Percentiles rank a stretch among this genome's conserved stretches.
These are phyloP conservation scores for Opisthograptis luteolata DNA, from an alignment of 2,888 invertebrate genomes.

Conservation along the genomic window DNA sequence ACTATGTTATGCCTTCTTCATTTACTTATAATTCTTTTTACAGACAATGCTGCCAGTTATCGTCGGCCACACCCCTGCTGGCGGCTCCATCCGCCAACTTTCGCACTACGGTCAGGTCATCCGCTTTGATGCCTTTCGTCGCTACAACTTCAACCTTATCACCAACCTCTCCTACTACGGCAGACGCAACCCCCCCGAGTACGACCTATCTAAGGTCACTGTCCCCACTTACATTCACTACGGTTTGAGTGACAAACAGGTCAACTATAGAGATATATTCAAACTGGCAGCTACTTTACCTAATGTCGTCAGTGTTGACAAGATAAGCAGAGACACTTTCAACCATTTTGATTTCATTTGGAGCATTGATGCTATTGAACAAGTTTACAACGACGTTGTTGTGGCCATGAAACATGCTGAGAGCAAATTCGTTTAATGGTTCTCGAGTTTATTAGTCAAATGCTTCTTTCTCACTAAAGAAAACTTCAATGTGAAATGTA, in stretches of 20 bases:
- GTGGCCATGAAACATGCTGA: conserved; percentile 47
- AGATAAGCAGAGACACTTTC: conserved; percentile 42
- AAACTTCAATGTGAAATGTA: no score
- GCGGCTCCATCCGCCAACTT: conserved; percentile 56
- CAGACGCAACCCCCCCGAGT: conserved; percentile 47
- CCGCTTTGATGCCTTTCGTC: conserved; percentile 48
- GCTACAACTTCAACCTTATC: conserved; percentile 47
- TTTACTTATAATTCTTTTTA: no score
- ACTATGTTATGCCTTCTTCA: no score
- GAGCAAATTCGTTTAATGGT: conserved; percentile 30
- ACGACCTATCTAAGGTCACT: conserved; percentile 48
- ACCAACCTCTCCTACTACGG: conserved; percentile 53
- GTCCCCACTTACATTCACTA: conserved; percentile 54
- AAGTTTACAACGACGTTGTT: conserved; percentile 47
- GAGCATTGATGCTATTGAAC: conserved; percentile 43
- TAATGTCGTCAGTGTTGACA: conserved; percentile 38
- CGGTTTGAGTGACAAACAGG: conserved; percentile 43
- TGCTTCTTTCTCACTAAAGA: no score
- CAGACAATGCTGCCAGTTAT: conserved; percentile 62
- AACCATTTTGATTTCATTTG: conserved; percentile 61
- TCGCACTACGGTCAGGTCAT: conserved; percentile 60
- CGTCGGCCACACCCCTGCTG: conserved; percentile 58
- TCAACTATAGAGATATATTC: conserved; percentile 46
- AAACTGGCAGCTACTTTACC: conserved; percentile 41
- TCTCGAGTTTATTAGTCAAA: not conserved